Evolutionary conservation across 2,113 vertebrate genomes (phyloP).

Genomic region (Corythornis cristatus): DNA sequence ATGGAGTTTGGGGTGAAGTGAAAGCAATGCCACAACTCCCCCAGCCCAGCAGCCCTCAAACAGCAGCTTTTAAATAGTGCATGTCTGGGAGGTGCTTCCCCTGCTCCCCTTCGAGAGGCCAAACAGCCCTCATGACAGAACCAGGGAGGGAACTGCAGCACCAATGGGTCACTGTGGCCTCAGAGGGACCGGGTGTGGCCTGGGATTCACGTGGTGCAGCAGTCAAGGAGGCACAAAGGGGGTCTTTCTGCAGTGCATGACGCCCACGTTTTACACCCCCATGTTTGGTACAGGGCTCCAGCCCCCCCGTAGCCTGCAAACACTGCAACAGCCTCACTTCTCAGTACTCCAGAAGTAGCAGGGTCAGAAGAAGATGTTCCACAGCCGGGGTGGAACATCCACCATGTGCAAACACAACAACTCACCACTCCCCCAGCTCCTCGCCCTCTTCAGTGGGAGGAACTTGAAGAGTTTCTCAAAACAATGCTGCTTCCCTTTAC

Average conservation of each 20-base stretch:
- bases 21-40: background rate
- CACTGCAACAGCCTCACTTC: background rate
- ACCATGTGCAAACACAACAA: fast-evolving
- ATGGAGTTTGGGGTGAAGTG: background rate
- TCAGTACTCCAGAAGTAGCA: fast-evolving
- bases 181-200: background rate
- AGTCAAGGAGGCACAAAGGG: background rate
- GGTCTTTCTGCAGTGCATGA: background rate
- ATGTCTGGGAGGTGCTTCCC: background rate
- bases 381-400: background rate
- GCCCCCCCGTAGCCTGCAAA: background rate
- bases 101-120: too few relatives aligned
- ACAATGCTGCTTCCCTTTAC: background rate
- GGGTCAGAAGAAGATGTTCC: background rate
- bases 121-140: background rate
- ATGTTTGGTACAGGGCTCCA: background rate
- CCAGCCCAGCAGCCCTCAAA: background rate
- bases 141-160: background rate
- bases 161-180: background rate
- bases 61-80: fast-evolving
- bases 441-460: too few relatives aligned
- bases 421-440: background rate
- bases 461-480: background rate
- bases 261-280: background rate
- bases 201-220: background rate